Evolutionary conservation across 2,888 invertebrate genomes (phyloP).

Genomic region (Hyposoter dolosus): DNA sequence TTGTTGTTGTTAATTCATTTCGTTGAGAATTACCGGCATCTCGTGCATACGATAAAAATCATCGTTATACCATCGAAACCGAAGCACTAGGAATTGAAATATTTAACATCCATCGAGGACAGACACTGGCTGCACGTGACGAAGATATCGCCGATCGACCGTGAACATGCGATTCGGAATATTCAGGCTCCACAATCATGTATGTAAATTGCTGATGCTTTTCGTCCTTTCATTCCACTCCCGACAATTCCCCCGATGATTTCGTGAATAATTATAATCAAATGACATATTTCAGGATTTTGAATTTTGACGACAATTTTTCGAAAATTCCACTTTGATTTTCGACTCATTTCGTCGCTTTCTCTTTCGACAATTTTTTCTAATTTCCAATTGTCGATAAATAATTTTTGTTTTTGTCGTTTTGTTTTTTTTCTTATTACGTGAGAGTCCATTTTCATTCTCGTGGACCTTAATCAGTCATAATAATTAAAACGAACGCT

Average conservation of each 20-base stretch:
- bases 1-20: neutral
- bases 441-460: neutral
- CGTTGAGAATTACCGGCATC: neutral
- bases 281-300: neutral
- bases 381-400: neutral
- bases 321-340: neutral
- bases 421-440: neutral
- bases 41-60: neutral
- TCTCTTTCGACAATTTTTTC: neutral
- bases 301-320: neutral
- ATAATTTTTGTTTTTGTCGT: neutral
- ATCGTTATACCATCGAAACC: neutral
- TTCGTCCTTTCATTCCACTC: slow-evolving; percentile 5
- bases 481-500: neutral
- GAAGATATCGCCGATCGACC: slow-evolving; percentile 71
- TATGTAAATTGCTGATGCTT: slow-evolving; percentile 74
- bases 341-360: neutral
- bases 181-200: slow-evolving; percentile 79
- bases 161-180: slow-evolving; percentile 79
- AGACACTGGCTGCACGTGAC: slow-evolving; percentile 72
- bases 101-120: slow-evolving; percentile 1
- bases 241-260: neutral
- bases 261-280: neutral
- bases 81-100: neutral
- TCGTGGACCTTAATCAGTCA: neutral